Percentiles rank a stretch among this genome's conserved stretches.
phyloP scores from a whole-genome alignment of 2,888 invertebrate genomes.

The Patella depressa region DNA sequence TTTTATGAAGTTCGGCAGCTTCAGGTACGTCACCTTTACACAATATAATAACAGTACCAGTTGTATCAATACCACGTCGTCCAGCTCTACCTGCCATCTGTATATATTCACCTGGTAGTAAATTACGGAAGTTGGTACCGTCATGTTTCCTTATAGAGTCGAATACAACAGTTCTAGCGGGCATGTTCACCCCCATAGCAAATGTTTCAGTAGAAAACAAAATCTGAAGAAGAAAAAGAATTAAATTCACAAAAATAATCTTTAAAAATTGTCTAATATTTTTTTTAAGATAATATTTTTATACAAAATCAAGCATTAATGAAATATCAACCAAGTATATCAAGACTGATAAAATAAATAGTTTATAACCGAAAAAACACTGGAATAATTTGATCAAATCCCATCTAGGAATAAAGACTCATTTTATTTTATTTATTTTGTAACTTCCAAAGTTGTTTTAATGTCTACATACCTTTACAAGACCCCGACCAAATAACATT shows the following conservation, averaged over 20 bases:
- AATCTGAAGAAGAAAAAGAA: constrained; percentile 76
- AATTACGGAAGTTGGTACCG: constrained; percentile 81
- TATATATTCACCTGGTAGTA: constrained; percentile 94
- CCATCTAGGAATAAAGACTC: background rate
- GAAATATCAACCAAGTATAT: too few relatives aligned
- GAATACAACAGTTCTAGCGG: constrained; percentile 96
- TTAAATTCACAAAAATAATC: too few relatives aligned
- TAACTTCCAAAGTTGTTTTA: background rate
- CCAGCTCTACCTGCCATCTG: constrained; percentile 86
- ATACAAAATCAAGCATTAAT: too few relatives aligned
- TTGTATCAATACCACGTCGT: constrained; percentile 90
- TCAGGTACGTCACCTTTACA: constrained; percentile 82
- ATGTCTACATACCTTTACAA: constrained; percentile 80
- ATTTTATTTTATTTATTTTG: background rate
- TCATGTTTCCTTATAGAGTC: constrained; percentile 93
- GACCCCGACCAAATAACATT: constrained; percentile 92
- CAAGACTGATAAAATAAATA: background rate
- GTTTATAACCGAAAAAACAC: background rate
- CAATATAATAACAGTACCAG: constrained; percentile 94
- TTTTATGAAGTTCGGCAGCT: constrained; percentile 80
- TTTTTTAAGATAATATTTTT: too few relatives aligned
- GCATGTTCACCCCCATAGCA: constrained; percentile 99
- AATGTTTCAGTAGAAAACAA: constrained; percentile 99
- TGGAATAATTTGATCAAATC: background rate
- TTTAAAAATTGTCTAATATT: too few relatives aligned